Evolutionary conservation across 2,888 invertebrate genomes (phyloP), one percentile per base, ranked within the genome.

Genomic region (Drosophila atripex): DNA sequence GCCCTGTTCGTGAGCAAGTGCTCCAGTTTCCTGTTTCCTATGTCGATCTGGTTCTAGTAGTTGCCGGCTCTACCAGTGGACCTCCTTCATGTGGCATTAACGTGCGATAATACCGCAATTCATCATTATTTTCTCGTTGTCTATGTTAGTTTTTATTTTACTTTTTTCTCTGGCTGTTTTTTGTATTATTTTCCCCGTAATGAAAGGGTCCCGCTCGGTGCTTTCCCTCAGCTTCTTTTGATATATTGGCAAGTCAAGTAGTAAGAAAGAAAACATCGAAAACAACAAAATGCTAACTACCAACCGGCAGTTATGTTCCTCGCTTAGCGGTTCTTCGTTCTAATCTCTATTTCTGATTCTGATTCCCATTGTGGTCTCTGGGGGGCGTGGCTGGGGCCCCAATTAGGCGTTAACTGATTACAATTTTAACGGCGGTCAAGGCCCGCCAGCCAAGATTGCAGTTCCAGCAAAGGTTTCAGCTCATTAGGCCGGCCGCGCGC

Each of bases 91-190:
- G 70, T 68, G 68, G 80, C 77, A 82, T 85, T 87, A 83, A 80
- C 80, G 76, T 83, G 83, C 83, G 80, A 82, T 86, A 88, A 89
- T 89, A 75, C 84, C 78, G 80, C 88, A 86, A 88, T 89, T 88
- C 89, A 89, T 89, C 89, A 89, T 89, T 88, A 88, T 88, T 86
- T 77, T 79, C 78, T 78, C 68, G 75, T 73, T 71, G 63, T 50
- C 57, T 32, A 41, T 61, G 51, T 18, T 38, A 11, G 38, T 46
- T 51, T 14, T 39, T 46, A 59, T 50, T 46, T 50, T 35, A 55
- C 39, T 52, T 58, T 35, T 35, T 35, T 23, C 21, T 23, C 21
- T 23, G 21, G 21, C 4, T 23, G 21, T 23, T 23, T 23, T 23
- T 23, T 23, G 4, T 23, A 5, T 35, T n/a, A 6, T 35, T 32